Evolutionary conservation across 2,797 vertebrate species (phyloP).

Genomic region (Apogon hyalosoma): DNA sequence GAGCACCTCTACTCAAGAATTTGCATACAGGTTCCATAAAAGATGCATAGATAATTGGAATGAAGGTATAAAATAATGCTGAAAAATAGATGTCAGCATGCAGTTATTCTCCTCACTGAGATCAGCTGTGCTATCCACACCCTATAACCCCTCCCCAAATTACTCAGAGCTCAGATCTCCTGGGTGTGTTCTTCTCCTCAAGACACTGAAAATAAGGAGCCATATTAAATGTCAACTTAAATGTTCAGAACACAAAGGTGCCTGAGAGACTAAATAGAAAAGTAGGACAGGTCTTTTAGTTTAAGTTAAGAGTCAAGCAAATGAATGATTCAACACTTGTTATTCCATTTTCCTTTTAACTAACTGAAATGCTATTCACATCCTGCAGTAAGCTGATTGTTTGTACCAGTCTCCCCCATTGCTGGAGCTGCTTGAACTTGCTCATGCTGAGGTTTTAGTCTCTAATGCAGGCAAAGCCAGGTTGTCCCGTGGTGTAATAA

Average conservation of each 20-base stretch:
- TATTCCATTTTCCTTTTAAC: constrained; percentile 5
- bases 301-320: not conserved
- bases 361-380: constrained; percentile 11
- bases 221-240: not conserved
- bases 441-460: constrained; percentile 56
- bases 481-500: constrained; percentile 61
- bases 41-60: not conserved
- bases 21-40: not conserved
- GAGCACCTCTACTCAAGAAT: not conserved
- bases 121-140: not conserved
- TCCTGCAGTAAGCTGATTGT: constrained; percentile 10
- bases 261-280: constrained; percentile 14
- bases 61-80: not conserved
- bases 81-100: not conserved
- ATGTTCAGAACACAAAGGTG: constrained; percentile 6
- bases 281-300: constrained; percentile 27
- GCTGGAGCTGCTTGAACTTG: constrained; percentile 39
- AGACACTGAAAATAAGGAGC: constrained; percentile 1
- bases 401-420: constrained; percentile 17
- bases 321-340: constrained; percentile 10
- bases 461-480: constrained; percentile 53
- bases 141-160: not conserved
- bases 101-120: not conserved
- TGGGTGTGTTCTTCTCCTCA: not conserved
- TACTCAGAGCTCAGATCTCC: not conserved